Evolutionary conservation across 2,888 invertebrate genomes (phyloP), one percentile per base, ranked within the genome.

Genomic region (Seira sanloemensis): DNA sequence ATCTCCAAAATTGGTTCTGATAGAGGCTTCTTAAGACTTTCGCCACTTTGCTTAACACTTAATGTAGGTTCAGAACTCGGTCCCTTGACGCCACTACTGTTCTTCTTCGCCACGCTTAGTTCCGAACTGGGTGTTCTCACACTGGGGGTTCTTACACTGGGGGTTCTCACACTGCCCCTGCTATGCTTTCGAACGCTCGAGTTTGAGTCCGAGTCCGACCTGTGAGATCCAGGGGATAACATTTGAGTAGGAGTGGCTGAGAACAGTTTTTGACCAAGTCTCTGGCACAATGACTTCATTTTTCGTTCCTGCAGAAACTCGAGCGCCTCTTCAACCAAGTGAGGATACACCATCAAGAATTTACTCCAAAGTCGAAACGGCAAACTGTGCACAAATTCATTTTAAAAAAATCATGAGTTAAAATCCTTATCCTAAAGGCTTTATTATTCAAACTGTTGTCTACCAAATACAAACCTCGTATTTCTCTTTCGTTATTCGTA

Each of bases 401-500:
- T n/a, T 23, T n/a, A 21, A 72, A 72, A 18, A 72, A 69, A 19
- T 12, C 27, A 18, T 26, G 12, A 24, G 72, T 5, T 24, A 71
- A 24, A n/a, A 46, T 19, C n/a, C 18, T 16, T 71, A 23, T 9
- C 9, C 2, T 50, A 5, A 73, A 23, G 16, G 0, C 1, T 54
- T 12, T 4, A 0, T 4, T 37, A n/a, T 58, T 73, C 9, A 37
- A 0, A 18, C 23, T 12, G 19, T 27, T 21, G 68, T 58, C 37
- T 23, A 7, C n/a, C 5, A 24, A 25, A 24, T 65, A 25, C 21
- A 27, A 72, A 88, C 87, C 67, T 87, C 86, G 68, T 84, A 86
- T 80, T 89, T 89, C 65, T 86, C 86, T 46, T 79, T 78, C n/a
- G 86, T 84, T 25, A 86, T 86, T 24, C 86, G 25, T 1, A 86